phyloP scores from a whole-genome alignment of 2,888 invertebrate species.

The Atrina japonica region DNA sequence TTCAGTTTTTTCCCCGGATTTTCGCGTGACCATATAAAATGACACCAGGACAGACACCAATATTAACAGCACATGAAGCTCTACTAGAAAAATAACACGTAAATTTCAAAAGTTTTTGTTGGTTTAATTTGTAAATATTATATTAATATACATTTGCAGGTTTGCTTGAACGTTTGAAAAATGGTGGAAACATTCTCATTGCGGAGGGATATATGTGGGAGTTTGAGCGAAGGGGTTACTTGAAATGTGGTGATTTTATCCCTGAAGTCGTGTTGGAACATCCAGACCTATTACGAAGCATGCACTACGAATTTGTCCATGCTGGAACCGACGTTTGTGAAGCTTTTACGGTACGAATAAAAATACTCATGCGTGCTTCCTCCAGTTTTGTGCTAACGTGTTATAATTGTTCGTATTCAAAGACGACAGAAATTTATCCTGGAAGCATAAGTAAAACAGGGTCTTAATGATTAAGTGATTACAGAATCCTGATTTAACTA shows the following conservation, averaged over 20 bases:
- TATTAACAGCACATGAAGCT: no score
- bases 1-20: no score
- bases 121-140: no score
- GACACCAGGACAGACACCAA: no score
- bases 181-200: constrained; percentile 56
- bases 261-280: constrained; percentile 67
- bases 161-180: constrained; percentile 52
- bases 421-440: not conserved
- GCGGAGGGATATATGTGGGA: constrained; percentile 71
- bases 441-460: not conserved
- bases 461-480: not conserved
- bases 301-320: constrained; percentile 72
- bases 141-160: no score
- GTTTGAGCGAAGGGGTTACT: constrained; percentile 63
- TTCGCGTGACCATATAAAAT: no score
- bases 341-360: constrained; percentile 2
- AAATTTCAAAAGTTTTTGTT: no score
- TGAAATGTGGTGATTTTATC: constrained; percentile 60
- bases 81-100: no score
- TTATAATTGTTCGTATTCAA: no score
- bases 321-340: constrained; percentile 66
- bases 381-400: no score
- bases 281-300: constrained; percentile 56
- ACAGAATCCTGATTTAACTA: no score
- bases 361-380: no score